A percentile compares a stretch with the other conserved stretches of the same genome.
phyloP scores from a whole-genome alignment of 2,888 invertebrate genomes.

The Agrilus biguttatus region DNA sequence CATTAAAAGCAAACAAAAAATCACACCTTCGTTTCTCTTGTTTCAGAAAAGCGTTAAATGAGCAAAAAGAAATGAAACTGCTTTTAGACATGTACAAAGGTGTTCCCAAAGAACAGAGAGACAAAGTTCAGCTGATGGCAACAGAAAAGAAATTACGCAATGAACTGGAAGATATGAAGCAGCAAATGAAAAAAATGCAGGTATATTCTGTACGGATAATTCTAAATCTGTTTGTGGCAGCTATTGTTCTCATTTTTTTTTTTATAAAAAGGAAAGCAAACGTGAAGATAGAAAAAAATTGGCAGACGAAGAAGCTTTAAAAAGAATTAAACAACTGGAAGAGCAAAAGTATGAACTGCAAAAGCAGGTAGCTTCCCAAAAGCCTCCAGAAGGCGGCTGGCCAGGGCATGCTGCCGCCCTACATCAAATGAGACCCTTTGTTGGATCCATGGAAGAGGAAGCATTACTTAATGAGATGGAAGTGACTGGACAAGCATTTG shows the following conservation, averaged over 20 bases:
- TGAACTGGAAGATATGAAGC: slow-evolving; percentile 78
- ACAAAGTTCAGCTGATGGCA: slow-evolving; percentile 92
- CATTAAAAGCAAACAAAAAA: not conserved
- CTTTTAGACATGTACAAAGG: slow-evolving; percentile 94
- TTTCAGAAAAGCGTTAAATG: slow-evolving; percentile 74
- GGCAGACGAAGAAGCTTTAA: slow-evolving; percentile 87
- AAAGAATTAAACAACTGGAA: slow-evolving; percentile 87
- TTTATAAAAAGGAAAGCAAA: slow-evolving; percentile 60
- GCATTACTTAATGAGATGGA: slow-evolving; percentile 97
- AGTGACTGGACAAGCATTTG: slow-evolving; percentile 96
- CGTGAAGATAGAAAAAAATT: slow-evolving; percentile 79
- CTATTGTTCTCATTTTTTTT: slow-evolving; percentile 4
- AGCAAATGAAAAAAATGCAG: slow-evolving; percentile 75
- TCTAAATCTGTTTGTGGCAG: not conserved
- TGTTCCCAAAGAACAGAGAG: slow-evolving; percentile 90
- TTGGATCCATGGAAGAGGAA: slow-evolving; percentile 80
- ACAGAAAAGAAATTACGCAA: slow-evolving; percentile 81
- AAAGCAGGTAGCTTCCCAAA: slow-evolving; percentile 77
- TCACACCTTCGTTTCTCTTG: slow-evolving; percentile 2
- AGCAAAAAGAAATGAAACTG: slow-evolving; percentile 88
- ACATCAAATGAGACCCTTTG: slow-evolving; percentile 51
- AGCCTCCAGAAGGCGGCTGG: slow-evolving; percentile 47
- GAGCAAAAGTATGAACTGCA: slow-evolving; percentile 87
- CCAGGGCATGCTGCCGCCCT: slow-evolving; percentile 24
- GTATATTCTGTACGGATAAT: slow-evolving; percentile 23